Evolutionary conservation across 2,113 vertebrate genomes (phyloP), one percentile per base, ranked within the genome.

Genomic region (Lathamus discolor): DNA sequence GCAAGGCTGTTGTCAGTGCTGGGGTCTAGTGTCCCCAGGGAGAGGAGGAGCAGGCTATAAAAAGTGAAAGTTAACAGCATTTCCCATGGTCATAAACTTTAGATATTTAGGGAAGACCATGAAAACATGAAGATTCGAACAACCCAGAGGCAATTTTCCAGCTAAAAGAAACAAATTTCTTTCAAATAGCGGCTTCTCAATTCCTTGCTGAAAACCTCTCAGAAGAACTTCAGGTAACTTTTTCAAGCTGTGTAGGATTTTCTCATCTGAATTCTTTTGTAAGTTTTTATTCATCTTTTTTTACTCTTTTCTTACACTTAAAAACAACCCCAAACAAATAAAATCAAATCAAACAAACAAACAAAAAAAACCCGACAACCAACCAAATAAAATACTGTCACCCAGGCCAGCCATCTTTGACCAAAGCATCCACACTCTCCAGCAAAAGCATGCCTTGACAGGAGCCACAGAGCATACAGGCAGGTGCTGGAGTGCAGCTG

Each of bases 291-390:
- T 83, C 23, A 17, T 10, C 5, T 3, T 3, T 15, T 82, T 69
- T 64, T 24, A 23, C 8, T 59, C 33, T 59, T 59, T 59, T 23
- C 33, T 59, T n/a, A 33, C 8, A 23, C 55, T 59, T n/a, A n/a
- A 57, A 14, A 57, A 57, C 33, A 15, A 6, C 5, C 20, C 55
- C 9, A 0, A 22, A 46, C 5, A n/a, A 22, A 49, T 5, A 31
- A 29, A 7, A 8, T 18, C 0, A 57, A 57, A n/a, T 5, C 11
- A 0, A 20, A 48, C 3, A 29, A 51, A 66, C 15, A 19, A 28
- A n/a, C n/a, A n/a, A 6, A 5, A 23, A 0, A 14, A 6, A 3
- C 1, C 8, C 27, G 37, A 7, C 31, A 57, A 57, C 12, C 33
- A n/a, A 59, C 4, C 20, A 59, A 23, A 7, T 23, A 59, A 59